Percentiles rank a stretch among this genome's conserved stretches.
These are phyloP conservation scores for Anarsia innoxiella DNA, from an alignment of 2,888 invertebrate species.

Conservation along the genomic window DNA sequence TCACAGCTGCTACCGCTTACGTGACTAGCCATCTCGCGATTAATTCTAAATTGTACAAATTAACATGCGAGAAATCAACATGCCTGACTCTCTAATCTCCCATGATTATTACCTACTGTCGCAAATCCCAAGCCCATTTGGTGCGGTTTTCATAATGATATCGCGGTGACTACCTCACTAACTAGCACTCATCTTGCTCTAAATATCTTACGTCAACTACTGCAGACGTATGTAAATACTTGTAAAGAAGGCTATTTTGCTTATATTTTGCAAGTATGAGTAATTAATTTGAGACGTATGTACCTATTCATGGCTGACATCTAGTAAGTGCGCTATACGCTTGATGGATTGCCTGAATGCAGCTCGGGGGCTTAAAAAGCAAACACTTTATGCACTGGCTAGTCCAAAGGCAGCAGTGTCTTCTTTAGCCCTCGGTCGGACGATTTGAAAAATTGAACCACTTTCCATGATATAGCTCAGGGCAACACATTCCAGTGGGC, in stretches of 20 bases:
- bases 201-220: too few relatives aligned
- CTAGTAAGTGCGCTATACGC: conserved; percentile 13
- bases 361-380: conserved; percentile 17
- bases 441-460: conserved; percentile 54
- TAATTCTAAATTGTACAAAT: conserved; percentile 43
- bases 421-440: conserved; percentile 19
- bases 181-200: too few relatives aligned
- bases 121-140: conserved; percentile 21
- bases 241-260: conserved; percentile 20
- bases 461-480: conserved; percentile 48
- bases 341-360: conserved; percentile 22
- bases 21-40: conserved; percentile 37
- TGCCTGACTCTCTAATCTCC: conserved; percentile 27
- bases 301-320: too few relatives aligned
- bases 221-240: conserved; percentile 20
- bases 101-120: too few relatives aligned
- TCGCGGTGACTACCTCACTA: too few relatives aligned
- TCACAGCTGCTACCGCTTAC: conserved; percentile 43
- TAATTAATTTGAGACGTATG: too few relatives aligned
- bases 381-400: conserved; percentile 15
- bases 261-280: too few relatives aligned
- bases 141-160: too few relatives aligned
- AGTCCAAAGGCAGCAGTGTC: conserved; percentile 19
- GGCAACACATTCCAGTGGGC: conserved; percentile 45
- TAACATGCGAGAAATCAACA: conserved; percentile 36